A percentile compares a stretch with the other conserved stretches of the same genome.
Evolutionary conservation across 2,888 invertebrate species (phyloP).

Genomic region (Norana najaformis): DNA sequence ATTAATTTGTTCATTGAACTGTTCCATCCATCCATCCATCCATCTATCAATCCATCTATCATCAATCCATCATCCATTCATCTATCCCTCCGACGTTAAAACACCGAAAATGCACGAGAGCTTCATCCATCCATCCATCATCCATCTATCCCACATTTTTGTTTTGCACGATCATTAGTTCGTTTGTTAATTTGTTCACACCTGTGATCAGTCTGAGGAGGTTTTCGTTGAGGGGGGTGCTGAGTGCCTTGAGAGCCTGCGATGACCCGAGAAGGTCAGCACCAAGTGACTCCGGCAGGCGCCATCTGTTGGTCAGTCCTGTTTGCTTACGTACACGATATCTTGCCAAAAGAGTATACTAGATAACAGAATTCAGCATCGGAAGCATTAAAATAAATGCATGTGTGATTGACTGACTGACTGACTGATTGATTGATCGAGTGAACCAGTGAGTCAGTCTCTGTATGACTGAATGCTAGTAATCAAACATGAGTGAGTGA

Average conservation of each 20-base stretch:
- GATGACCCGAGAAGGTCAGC: conserved; percentile 58
- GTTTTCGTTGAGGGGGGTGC: not conserved
- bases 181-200: not conserved
- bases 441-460: not conserved
- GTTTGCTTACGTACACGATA: conserved; percentile 55
- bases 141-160: no score
- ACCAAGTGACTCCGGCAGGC: conserved; percentile 56
- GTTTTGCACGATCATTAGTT: no score
- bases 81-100: no score
- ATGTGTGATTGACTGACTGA: not conserved
- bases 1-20: not conserved
- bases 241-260: conserved; percentile 55
- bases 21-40: not conserved
- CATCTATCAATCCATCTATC: no score
- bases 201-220: not conserved
- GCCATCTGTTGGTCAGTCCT: conserved; percentile 59
- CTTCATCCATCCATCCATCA: not conserved
- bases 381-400: not conserved
- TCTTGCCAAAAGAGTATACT: conserved; percentile 31
- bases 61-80: not conserved
- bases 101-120: no score
- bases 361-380: not conserved
- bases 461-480: no score
- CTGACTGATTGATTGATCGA: not conserved
- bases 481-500: not conserved